Conservation (phyloP, 2,888 invertebrate species). For the Drosophila cognata region DNA sequence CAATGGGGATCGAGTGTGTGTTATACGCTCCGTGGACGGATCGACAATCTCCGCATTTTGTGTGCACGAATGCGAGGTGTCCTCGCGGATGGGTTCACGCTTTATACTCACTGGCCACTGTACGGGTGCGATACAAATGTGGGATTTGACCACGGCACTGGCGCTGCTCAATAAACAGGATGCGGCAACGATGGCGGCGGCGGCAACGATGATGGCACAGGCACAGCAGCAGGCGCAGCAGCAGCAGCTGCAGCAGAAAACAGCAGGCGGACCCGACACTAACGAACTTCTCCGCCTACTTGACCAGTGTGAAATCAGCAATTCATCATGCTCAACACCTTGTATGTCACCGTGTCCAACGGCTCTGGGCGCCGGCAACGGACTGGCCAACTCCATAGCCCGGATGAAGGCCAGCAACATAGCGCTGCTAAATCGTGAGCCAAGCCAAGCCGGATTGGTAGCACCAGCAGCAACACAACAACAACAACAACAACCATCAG, state of each 20-base stretch:
- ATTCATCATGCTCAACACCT: constrained; percentile 90
- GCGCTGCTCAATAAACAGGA: constrained; percentile 90
- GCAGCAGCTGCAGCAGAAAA: constrained; percentile 82
- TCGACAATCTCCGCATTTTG: constrained; percentile 97
- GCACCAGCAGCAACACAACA: constrained; percentile 16
- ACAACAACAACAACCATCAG: constrained; percentile 12
- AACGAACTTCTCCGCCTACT: constrained; percentile 95
- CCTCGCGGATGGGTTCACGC: constrained; percentile 95
- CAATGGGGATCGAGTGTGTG: constrained; percentile 97
- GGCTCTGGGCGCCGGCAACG: constrained; percentile 80
- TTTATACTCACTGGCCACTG: constrained; percentile 96
- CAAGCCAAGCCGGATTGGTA: constrained; percentile 18
- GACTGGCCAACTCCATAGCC: constrained; percentile 85
- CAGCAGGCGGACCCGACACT: constrained; percentile 94
- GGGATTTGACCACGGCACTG: constrained; percentile 98
- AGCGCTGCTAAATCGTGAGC: constrained; percentile 86
- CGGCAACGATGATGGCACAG: constrained; percentile 2
- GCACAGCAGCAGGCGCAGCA: background rate
- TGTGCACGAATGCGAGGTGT: constrained; percentile 99
- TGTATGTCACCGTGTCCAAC: constrained; percentile 90
- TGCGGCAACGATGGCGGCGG: constrained; percentile 87
- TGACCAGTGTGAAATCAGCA: constrained; percentile 97
- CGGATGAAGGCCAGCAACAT: constrained; percentile 88
- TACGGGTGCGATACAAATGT: constrained; percentile 97
- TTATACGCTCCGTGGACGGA: constrained; percentile 97